phyloP scores from a whole-genome alignment of 2,113 vertebrate genomes.

The Rhegmatorhina hoffmannsi region DNA sequence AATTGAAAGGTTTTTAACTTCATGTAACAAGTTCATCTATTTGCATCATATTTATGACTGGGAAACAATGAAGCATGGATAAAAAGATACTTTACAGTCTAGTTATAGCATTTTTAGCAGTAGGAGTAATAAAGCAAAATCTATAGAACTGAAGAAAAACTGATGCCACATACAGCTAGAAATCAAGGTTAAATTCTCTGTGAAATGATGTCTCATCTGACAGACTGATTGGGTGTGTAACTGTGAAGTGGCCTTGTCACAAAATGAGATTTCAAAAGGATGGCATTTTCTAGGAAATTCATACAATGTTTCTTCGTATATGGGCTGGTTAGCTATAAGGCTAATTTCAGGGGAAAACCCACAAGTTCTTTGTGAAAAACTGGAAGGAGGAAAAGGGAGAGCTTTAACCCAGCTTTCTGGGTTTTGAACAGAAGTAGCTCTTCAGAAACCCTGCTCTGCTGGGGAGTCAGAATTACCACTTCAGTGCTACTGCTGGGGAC shows the following conservation, averaged over 20 bases:
- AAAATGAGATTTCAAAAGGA: background rate
- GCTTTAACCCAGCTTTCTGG: background rate
- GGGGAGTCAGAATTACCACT: background rate
- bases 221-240: background rate
- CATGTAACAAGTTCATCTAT: background rate
- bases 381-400: background rate
- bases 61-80: background rate
- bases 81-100: background rate
- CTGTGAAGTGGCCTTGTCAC: background rate
- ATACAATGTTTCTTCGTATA: background rate
- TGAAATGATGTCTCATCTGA: background rate
- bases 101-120: slow-evolving; percentile 29
- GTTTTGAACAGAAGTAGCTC: background rate
- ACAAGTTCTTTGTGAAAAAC: background rate
- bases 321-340: background rate
- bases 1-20: slow-evolving; percentile 26
- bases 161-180: background rate
- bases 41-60: slow-evolving; percentile 21
- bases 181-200: background rate
- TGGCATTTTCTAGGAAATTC: background rate
- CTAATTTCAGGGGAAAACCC: background rate
- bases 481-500: background rate
- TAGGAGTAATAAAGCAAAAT: background rate
- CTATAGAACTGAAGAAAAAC: background rate
- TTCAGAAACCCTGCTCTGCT: background rate